Conservation (phyloP, 2,113 vertebrate species). For the Eretmochelys imbricata region DNA sequence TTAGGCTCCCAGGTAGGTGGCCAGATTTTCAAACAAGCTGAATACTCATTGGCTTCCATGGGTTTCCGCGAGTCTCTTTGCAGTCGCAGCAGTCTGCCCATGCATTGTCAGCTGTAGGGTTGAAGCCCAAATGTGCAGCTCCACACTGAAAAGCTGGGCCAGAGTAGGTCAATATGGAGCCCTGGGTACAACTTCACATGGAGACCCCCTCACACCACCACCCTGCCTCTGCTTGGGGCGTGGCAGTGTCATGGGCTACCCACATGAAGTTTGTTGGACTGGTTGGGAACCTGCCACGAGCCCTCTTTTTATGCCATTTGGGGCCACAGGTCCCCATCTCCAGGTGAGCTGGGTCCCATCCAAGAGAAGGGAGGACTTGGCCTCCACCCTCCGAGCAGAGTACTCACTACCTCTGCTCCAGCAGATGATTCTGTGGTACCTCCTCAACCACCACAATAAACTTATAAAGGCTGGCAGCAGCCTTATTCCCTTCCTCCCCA, state of each 20-base stretch:
- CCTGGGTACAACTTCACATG: neutral
- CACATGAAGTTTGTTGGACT: neutral
- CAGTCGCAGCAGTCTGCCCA: neutral
- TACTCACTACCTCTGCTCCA: neutral
- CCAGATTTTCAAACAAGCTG: neutral
- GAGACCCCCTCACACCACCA: neutral
- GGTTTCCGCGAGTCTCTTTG: neutral
- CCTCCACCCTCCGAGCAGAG: neutral
- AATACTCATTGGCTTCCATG: neutral
- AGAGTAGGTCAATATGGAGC: neutral
- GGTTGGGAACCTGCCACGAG: neutral
- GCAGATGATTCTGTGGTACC: neutral
- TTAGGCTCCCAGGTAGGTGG: neutral
- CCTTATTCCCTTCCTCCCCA: neutral
- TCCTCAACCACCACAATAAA: neutral
- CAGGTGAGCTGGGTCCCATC: neutral
- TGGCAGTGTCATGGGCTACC: neutral
- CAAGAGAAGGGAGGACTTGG: neutral
- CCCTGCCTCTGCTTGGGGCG: neutral
- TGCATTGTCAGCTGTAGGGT: rapidly evolving
- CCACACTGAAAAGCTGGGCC: neutral
- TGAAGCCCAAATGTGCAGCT: neutral
- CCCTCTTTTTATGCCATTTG: neutral
- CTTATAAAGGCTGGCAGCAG: neutral
- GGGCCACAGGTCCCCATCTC: neutral